Evolutionary conservation across 2,113 vertebrate genomes (phyloP), one percentile per base, ranked within the genome.

Genomic region (Halichoerus grypus): DNA sequence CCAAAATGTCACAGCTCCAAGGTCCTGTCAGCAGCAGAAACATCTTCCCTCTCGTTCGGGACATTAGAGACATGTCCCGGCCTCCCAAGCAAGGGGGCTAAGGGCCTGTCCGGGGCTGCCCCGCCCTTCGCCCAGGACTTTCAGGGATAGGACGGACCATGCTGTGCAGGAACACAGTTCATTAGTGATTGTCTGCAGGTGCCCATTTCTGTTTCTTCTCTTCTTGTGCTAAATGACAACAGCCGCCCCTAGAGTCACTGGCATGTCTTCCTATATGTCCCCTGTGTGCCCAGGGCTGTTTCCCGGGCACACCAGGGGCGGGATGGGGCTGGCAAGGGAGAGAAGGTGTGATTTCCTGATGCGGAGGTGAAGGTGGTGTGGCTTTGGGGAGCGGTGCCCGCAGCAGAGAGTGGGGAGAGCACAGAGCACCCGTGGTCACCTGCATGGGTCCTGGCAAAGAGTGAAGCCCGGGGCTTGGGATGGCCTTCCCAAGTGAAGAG

Each of bases 241-340:
- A 36, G 5, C 22, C 3, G 0, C 0, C 9, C 4, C 42, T 3
- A 16, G 14, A 84, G 36, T 11, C 15, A 26, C 72, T 1, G 24
- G 3, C 19, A 16, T 19, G 13, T 21, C 39, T 31, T 72, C 15
- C 88, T 16, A 0, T 12, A 3, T 71, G 57, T n/a, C 21, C 7
- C 15, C 55, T 2, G n/a, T 53, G 33, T n/a, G 36, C 31, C n/a
- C 28, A 33, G 31, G 26, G 51, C 7, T 19, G 46, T 49, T 9
- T 72, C 67, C 4, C 1, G 3, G 5, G 36, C 13, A 24, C 13
- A 3, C 42, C 21, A 22, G 39, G 10, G 10, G 31, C 24, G 13
- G 26, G 7, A 42, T 59, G 59, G 28, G 59, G 24, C 21, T 11
- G 6, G 2, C 4, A 8, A 81, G 36, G 16, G 76, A 15, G 55